These are phyloP conservation scores for Vidua chalybeata DNA, from an alignment of 2,113 vertebrate genomes.

Conservation along the genomic window DNA sequence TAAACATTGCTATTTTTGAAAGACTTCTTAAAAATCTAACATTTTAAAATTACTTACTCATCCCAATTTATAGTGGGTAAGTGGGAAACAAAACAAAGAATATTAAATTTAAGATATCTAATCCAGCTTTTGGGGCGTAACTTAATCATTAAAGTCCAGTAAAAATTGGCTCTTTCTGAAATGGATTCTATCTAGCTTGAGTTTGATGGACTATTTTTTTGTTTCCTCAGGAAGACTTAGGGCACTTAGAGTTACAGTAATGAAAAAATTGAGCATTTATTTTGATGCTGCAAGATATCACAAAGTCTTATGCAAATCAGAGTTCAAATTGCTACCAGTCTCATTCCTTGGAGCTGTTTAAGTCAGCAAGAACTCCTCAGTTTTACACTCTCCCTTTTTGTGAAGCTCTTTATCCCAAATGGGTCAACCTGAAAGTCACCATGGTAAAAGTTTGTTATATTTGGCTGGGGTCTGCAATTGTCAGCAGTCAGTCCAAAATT, in stretches of 20 bases:
- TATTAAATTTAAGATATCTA: not conserved
- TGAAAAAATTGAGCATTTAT: not conserved
- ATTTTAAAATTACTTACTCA: not conserved
- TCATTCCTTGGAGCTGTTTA: not conserved
- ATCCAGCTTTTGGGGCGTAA: not conserved
- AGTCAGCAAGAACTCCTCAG: not conserved
- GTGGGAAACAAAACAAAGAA: not conserved
- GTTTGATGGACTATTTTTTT: not conserved
- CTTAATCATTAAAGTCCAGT: no score
- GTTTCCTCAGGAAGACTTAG: not conserved
- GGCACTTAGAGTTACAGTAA: not conserved
- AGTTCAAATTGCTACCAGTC: not conserved
- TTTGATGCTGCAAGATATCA: not conserved
- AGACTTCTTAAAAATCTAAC: not conserved
- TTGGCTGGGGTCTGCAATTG: slow-evolving; percentile 46
- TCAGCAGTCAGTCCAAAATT: slow-evolving; percentile 18
- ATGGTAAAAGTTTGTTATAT: not conserved
- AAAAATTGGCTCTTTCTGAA: not conserved
- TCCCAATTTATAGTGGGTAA: not conserved
- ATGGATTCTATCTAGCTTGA: not conserved
- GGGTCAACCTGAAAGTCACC: not conserved
- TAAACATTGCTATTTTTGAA: not conserved
- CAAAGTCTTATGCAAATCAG: not conserved
- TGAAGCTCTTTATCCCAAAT: not conserved
- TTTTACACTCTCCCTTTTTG: not conserved